A percentile compares a stretch with the other conserved stretches of the same genome.
phyloP scores from a whole-genome alignment of 2,113 vertebrate species.

The Salvelinus alpinus region DNA sequence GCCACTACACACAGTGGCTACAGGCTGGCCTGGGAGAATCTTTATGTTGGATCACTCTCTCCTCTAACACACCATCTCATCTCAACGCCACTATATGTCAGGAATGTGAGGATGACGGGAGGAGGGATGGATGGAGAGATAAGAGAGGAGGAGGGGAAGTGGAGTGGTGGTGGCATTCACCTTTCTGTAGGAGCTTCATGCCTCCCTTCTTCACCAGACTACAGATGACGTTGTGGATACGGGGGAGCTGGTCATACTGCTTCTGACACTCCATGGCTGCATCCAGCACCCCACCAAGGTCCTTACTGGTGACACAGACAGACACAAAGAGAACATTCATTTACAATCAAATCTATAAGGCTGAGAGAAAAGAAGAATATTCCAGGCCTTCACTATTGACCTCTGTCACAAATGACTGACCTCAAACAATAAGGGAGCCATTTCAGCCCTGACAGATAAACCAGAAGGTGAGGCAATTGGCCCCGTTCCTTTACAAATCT shows the following conservation, averaged over 20 bases:
- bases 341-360: slow-evolving; percentile 22
- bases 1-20: no score
- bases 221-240: slow-evolving; percentile 83
- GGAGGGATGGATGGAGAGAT: not conserved
- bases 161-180: slow-evolving; percentile 57
- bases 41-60: no score
- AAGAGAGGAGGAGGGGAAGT: no score
- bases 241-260: slow-evolving; percentile 78
- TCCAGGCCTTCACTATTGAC: slow-evolving; percentile 37
- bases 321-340: slow-evolving; percentile 14
- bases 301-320: slow-evolving; percentile 71
- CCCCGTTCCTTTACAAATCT: slow-evolving; percentile 46
- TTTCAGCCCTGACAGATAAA: slow-evolving; percentile 63
- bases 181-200: slow-evolving; percentile 87
- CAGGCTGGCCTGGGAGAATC: no score
- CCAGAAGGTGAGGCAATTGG: slow-evolving; percentile 54
- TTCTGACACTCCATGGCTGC: slow-evolving; percentile 72
- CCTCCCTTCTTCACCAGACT: slow-evolving; percentile 86
- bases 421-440: slow-evolving; percentile 24
- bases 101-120: no score
- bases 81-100: no score
- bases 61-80: no score
- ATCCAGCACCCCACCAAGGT: slow-evolving; percentile 80
- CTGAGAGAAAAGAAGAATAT: slow-evolving; percentile 39
- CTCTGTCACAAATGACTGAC: slow-evolving; percentile 51